Conservation (phyloP, 2,888 invertebrate genomes). For the Luffia ferchaultella region DNA sequence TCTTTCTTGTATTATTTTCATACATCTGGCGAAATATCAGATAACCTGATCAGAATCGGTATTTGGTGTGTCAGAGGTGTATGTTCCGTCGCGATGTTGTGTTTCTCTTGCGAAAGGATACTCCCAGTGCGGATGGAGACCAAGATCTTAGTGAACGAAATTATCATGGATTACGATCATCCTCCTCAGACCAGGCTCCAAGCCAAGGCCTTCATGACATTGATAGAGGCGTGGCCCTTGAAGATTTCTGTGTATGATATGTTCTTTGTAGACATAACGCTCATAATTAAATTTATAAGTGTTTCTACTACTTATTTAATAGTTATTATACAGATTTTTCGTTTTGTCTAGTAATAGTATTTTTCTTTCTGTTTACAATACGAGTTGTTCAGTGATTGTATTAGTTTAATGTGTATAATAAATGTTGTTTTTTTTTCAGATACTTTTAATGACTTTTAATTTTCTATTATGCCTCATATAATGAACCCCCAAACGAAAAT, state of each 20-base stretch:
- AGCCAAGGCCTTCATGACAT: constrained; percentile 13
- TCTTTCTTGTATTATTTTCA: constrained; percentile 7
- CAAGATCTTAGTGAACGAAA: constrained; percentile 9
- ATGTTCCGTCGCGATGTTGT: constrained; percentile 7
- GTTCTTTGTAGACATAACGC: constrained; percentile 38
- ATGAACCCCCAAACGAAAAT: too few species aligned
- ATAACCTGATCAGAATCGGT: constrained; percentile 6
- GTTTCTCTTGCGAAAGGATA: constrained; percentile 9
- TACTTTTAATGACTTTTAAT: too few species aligned
- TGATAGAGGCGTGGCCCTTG: constrained; percentile 17
- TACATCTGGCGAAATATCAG: background rate
- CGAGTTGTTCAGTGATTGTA: too few species aligned
- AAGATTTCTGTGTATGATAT: constrained; percentile 33
- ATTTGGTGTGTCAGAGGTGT: constrained; percentile 9
- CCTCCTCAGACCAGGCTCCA: constrained; percentile 6
- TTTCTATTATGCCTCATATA: too few species aligned
- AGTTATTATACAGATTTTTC: constrained; percentile 38
- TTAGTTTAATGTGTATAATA: too few species aligned
- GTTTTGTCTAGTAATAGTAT: background rate
- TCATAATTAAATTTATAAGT: constrained; percentile 43
- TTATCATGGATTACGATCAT: constrained; percentile 13
- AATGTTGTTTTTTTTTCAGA: too few species aligned
- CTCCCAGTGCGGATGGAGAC: constrained; percentile 8
- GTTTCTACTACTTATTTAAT: constrained; percentile 45
- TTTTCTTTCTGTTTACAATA: too few species aligned